Conservation (phyloP, 2,888 invertebrate genomes). For the Scelioninae gen. 1 region DNA sequence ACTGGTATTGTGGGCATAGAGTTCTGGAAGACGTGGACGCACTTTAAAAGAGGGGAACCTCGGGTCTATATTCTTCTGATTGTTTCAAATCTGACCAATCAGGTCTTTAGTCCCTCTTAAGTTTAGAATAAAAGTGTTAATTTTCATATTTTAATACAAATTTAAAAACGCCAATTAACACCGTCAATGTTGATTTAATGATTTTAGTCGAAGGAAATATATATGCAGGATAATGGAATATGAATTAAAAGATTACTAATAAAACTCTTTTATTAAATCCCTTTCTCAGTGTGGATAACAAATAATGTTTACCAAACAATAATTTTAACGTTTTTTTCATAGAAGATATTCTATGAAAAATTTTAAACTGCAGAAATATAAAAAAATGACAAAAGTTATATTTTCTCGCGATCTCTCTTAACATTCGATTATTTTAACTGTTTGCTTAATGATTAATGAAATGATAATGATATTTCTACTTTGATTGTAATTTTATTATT, state of each 20-base stretch:
- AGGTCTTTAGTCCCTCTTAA: constrained; percentile 33
- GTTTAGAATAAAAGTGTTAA: constrained; percentile 49
- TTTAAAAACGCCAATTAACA: constrained; percentile 56
- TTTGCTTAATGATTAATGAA: constrained; percentile 1
- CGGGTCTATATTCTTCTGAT: constrained; percentile 71
- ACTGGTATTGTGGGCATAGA: constrained; percentile 80
- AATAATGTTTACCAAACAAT: background rate
- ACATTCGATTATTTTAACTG: background rate
- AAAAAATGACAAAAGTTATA: background rate
- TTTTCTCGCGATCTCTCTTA: constrained; percentile 1
- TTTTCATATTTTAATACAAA: constrained; percentile 61
- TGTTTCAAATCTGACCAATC: constrained; percentile 74
- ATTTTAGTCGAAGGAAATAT: background rate
- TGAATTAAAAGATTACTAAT: background rate
- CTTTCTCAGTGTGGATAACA: background rate
- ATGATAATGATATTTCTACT: background rate
- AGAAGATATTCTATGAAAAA: no score
- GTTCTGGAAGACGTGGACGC: constrained; percentile 77
- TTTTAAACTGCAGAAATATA: no score
- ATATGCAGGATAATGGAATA: background rate
- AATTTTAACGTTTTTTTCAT: no score
- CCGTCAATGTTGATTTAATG: constrained; percentile 7
- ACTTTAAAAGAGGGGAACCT: constrained; percentile 77
- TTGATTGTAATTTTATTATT: background rate
- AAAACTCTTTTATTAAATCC: background rate